Base-by-base conservation (phyloP, 1,140 invertebrate genomes). In the Drosophila persimilis region DNA sequence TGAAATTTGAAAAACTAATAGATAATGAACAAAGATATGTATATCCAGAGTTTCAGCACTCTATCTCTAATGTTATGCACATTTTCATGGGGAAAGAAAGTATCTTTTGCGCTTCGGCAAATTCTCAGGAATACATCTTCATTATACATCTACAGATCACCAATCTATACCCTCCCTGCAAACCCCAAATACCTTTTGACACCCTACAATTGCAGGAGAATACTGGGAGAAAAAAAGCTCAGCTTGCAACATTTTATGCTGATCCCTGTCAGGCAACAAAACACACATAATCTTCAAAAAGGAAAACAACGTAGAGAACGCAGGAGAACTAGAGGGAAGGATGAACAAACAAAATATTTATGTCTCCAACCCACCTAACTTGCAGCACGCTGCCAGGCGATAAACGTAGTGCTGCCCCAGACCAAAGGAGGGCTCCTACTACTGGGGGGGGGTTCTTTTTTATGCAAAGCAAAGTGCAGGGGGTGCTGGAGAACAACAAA, bases 211-310 rank as follows among this genome's bases (percentile, higher is more conserved):
- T 66, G 71, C 58, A 41, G 48, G 41, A 50, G 43, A 63, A 51
- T 53, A 51, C 24, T 59, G 29, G 17, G 9, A 41, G 60, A 75
- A 69, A 76, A 84, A 86, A 88, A 80, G 85, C 89, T 89, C 89
- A 90, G 89, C 81, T 90, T 89, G 89, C 89, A 90, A 90, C 89
- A 90, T 90, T 90, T 90, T 90, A 90, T 90, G 89, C 89, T 90
- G 89, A 90, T 90, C 89, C 89, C 89, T 90, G 89, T 90, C 89
- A 90, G 89, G 85, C 77, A 89, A 90, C 89, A 90, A 90, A 90
- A 90, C 90, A 90, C 89, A 90, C 89, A 90, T 90, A 90, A 90
- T 90, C 89, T 90, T 90, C 85, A 90, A 90, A 90, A 90, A 90
- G 86, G 83, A 90, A 90, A 90, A 90, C 86, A 90, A 85, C 83